Evolutionary conservation across 2,113 vertebrate genomes (phyloP), one percentile per base, ranked within the genome.

Genomic region (Arvicanthis niloticus): DNA sequence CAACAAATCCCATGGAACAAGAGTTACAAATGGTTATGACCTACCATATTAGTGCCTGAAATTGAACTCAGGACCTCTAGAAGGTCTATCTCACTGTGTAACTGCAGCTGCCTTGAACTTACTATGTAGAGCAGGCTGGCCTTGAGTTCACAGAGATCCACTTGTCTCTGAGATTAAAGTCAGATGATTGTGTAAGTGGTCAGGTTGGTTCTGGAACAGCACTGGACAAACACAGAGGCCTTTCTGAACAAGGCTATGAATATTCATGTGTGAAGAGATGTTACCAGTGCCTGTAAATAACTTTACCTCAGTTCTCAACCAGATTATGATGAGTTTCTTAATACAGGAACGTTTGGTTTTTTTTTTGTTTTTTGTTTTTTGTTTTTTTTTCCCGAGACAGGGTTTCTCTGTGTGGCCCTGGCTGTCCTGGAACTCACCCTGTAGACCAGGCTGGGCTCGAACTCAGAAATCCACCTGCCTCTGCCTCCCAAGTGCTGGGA

Each of bases 201-300:
- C 70, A 22, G 9, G 65, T 24, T 51, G 82, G 37, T 82, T 89
- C 82, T 58, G 58, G 85, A 81, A n/a, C 65, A 62, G 90, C 45
- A 9, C 76, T 91, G 60, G 65, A 91, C 75, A 97, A 94, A 92
- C 95, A 93, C 77, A 65, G 24, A 65, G 16, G 94, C 88, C 88
- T 76, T 94, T 68, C 73, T 95, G 89, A 95, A 93, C 77, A 45
- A 87, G 88, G 45, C 93, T 70, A 89, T 68, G 89, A 96, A 92
- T 94, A 96, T 94, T 97, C 93, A 92, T 76, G 80, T 19, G 15
- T 24, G 45, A 70, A 77, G 77, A 73, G 65, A 81, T 93, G 51
- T 95, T 91, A 95, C 92, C 67, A 91, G 67, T 88, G 58, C 75
- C 97, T 92, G 76, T 80, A 96, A 97, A 96, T 86, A 96, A 87